These are phyloP conservation scores for Xyrichtys novacula DNA, from an alignment of 2,797 vertebrate species.

Conservation along the genomic window DNA sequence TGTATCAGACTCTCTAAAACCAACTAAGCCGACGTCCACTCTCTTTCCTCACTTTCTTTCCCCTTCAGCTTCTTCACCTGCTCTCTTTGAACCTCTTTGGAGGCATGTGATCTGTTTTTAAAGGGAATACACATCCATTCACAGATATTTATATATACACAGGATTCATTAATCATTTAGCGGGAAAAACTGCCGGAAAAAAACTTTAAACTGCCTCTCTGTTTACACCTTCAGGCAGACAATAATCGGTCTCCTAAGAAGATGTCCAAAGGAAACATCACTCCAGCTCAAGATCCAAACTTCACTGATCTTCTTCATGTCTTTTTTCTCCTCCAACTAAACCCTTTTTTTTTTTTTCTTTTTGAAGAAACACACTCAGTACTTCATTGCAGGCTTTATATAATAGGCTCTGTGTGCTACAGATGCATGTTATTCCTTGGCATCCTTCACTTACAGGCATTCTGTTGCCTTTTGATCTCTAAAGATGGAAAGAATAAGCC, in stretches of 20 bases:
- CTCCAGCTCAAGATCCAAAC: constrained; percentile 15
- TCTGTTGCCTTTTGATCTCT: constrained; percentile 70
- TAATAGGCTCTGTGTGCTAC: constrained; percentile 47
- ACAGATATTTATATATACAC: neutral
- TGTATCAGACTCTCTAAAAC: constrained; percentile 34
- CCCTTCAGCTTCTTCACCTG: constrained; percentile 3
- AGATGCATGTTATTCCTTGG: constrained; percentile 53
- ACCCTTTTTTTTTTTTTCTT: constrained; percentile 32
- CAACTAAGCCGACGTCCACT: neutral
- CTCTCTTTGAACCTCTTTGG: neutral
- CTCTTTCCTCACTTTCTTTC: neutral
- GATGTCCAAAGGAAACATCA: constrained; percentile 19
- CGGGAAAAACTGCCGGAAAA: neutral
- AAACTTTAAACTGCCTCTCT: neutral
- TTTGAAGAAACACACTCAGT: constrained; percentile 15
- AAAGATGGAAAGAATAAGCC: constrained; percentile 63
- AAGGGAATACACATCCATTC: neutral
- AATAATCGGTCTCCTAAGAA: constrained; percentile 20
- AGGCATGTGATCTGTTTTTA: neutral
- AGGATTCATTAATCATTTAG: constrained; percentile 20
- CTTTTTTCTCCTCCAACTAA: neutral
- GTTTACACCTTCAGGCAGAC: constrained; percentile 14
- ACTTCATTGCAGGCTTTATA: constrained; percentile 42
- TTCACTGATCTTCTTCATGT: constrained; percentile 4
- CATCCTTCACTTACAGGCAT: constrained; percentile 64